phyloP scores from a whole-genome alignment of 2,113 vertebrate species.

The Sprattus sprattus region DNA sequence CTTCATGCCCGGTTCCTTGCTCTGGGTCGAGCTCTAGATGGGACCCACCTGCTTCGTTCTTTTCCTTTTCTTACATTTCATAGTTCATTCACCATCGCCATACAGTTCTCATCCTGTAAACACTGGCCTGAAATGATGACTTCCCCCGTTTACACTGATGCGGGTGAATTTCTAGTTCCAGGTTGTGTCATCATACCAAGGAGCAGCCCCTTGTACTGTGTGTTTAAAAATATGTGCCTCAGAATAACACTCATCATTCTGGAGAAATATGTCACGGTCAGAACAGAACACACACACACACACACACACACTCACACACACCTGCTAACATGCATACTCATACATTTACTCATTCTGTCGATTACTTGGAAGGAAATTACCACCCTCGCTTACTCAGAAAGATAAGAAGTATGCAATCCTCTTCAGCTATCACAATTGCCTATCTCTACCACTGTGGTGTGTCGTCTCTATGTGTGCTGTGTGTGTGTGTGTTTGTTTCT shows the following conservation, averaged over 20 bases:
- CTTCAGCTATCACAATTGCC: neutral
- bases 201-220: neutral
- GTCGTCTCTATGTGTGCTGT: neutral
- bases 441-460: constrained; percentile 6
- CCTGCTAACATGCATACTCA: neutral
- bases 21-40: neutral
- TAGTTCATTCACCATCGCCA: neutral
- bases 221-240: neutral
- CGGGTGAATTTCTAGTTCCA: neutral
- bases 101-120: neutral
- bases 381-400: constrained; percentile 1
- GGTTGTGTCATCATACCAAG: neutral
- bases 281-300: neutral
- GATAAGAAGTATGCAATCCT: neutral
- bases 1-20: neutral
- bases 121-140: neutral
- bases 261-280: neutral
- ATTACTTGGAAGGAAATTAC: neutral
- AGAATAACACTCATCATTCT: neutral
- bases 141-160: neutral
- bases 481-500: neutral
- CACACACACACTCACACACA: neutral
- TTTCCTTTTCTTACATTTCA: neutral
- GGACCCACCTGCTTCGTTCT: neutral
- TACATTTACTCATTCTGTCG: neutral